Evolutionary conservation across 1,140 invertebrate species (phyloP).

Genomic region (Popillia japonica): DNA sequence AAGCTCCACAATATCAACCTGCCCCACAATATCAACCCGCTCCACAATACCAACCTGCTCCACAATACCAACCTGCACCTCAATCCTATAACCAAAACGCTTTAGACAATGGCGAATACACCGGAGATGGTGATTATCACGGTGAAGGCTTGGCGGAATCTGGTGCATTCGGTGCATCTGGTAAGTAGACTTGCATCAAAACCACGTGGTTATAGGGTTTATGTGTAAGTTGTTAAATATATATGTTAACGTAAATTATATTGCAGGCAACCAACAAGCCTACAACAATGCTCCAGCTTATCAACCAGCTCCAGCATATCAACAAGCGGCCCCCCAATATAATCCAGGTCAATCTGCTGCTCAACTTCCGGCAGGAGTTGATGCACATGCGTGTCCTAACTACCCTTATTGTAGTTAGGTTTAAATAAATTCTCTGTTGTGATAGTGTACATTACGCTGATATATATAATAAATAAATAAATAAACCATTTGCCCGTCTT

Average conservation of each 20-base stretch:
- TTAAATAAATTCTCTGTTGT: neutral
- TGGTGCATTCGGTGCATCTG: constrained; percentile 56
- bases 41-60: constrained; percentile 6
- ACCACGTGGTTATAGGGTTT: too few relatives aligned
- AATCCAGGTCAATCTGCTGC: constrained; percentile 49
- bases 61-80: constrained; percentile 26
- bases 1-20: neutral
- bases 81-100: constrained; percentile 52
- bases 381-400: constrained; percentile 66
- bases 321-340: constrained; percentile 40
- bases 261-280: constrained; percentile 37
- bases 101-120: constrained; percentile 56
- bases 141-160: constrained; percentile 62
- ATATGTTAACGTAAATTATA: neutral
- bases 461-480: constrained; percentile 5
- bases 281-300: constrained; percentile 36
- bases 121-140: constrained; percentile 60
- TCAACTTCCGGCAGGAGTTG: constrained; percentile 64
- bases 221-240: neutral
- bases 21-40: constrained; percentile 23
- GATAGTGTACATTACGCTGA: constrained; percentile 27
- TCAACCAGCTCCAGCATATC: constrained; percentile 39
- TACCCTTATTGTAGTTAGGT: constrained; percentile 64
- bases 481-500: too few relatives aligned
- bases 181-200: neutral